A percentile compares a stretch with the other conserved stretches of the same genome.
Conservation (phyloP, 2,888 invertebrate genomes). For the Colletes collaris region DNA sequence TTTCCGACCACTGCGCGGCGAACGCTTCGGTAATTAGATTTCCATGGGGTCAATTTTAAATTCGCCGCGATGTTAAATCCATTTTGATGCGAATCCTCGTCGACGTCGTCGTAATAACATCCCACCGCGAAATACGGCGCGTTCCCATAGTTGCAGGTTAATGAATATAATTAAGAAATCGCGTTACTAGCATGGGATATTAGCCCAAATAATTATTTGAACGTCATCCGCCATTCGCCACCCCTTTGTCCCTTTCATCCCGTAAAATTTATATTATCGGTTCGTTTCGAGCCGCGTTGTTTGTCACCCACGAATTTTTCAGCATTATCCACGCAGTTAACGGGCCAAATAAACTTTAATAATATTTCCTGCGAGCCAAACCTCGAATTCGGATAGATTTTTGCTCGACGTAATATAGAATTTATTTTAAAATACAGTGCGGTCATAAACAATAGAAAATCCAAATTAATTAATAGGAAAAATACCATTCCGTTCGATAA, state of each 20-base stretch:
- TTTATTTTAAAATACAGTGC: too few relatives aligned
- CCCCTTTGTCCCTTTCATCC: conserved; percentile 2
- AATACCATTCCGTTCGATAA: too few relatives aligned
- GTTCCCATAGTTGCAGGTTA: conserved; percentile 15
- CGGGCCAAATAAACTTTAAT: too few relatives aligned
- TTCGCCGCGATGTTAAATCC: conserved; percentile 15
- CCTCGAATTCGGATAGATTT: too few relatives aligned
- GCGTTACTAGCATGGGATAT: conserved; percentile 32
- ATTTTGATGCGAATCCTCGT: conserved; percentile 1
- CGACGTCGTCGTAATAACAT: conserved; percentile 9
- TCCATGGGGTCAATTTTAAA: conserved; percentile 5
- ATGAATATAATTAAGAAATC: conserved; percentile 51
- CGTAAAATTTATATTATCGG: conserved; percentile 15
- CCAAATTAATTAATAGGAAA: too few relatives aligned
- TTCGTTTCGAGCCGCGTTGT: too few relatives aligned
- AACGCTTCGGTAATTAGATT: background rate
- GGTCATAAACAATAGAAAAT: too few relatives aligned
- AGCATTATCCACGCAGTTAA: too few relatives aligned
- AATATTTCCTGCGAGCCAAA: too few relatives aligned
- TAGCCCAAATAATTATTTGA: conserved; percentile 53
- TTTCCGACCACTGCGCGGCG: too few relatives aligned
- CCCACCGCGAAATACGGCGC: conserved; percentile 6
- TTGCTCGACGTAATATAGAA: too few relatives aligned
- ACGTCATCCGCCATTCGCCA: conserved; percentile 2
- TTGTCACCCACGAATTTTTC: too few relatives aligned